Conservation (phyloP, 2,888 invertebrate species). For the Drosophila borealis region DNA sequence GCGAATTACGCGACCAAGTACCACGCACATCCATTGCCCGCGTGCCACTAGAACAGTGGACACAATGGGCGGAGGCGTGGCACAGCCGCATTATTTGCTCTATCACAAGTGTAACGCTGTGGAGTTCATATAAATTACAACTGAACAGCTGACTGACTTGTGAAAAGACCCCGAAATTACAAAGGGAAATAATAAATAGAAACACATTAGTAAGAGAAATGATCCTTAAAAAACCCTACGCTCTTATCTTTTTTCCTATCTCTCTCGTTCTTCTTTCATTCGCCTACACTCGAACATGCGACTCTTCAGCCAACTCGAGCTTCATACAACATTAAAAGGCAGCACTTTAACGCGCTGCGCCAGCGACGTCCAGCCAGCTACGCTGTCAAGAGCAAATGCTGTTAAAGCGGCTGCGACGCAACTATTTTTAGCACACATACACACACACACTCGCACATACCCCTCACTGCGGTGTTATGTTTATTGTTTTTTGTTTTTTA, state of each 20-base stretch:
- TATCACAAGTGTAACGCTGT: constrained; percentile 84
- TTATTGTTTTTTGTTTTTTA: constrained; percentile 16
- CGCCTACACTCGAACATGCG: constrained; percentile 38
- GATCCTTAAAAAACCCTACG: background rate
- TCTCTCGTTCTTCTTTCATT: background rate
- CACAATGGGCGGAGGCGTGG: constrained; percentile 58
- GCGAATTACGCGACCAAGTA: constrained; percentile 69
- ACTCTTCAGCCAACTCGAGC: constrained; percentile 2
- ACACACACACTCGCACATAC: constrained; percentile 10
- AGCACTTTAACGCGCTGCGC: constrained; percentile 47
- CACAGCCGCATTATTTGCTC: constrained; percentile 68
- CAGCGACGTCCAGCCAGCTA: constrained; percentile 28
- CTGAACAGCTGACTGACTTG: constrained; percentile 83
- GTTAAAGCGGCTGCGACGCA: constrained; percentile 30
- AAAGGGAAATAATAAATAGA: background rate
- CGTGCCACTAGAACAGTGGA: constrained; percentile 81
- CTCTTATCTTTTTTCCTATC: background rate
- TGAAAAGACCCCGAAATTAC: constrained; percentile 48
- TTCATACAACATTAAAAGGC: constrained; percentile 6
- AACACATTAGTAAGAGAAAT: background rate
- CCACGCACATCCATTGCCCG: constrained; percentile 64
- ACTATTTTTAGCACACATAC: constrained; percentile 50
- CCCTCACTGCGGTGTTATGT: constrained; percentile 9
- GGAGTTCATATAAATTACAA: constrained; percentile 60
- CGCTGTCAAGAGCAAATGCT: constrained; percentile 15